Base-by-base conservation (phyloP, 2,888 invertebrate genomes). In the Scaptomyza polygonia region DNA sequence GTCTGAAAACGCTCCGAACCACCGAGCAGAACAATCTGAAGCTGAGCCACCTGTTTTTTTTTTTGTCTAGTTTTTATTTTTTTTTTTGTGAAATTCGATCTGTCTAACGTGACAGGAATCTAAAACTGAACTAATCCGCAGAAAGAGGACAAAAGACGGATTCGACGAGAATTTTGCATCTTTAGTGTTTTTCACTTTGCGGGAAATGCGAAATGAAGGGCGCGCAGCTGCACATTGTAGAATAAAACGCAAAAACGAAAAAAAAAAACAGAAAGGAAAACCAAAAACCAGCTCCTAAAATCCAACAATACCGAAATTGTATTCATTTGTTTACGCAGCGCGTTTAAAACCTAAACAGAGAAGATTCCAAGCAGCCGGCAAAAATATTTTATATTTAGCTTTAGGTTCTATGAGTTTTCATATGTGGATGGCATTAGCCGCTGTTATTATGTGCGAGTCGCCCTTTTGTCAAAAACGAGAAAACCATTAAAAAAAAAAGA, bases 401-500 rank as follows among this genome's bases (percentile, higher is more conserved):
- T 39, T 29, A 40, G 11, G 30, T 65, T 48, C 47, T 29, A 25
- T 67, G 32, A n/a, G 58, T 51, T 39, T 16, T 18, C 48, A 49
- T 30, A 21, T n/a, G n/a, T n/a, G n/a, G n/a, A n/a, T 57, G 56
- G 76, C 77, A 83, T 73, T 87, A 86, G 77, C 42, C 74, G 72
- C 73, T 74, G 75, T 77, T 81, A 77, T 87, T 87, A 73, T 74
- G 43, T 67, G 72, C 75, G 75, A n/a, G n/a, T 67, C 36, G 36
- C 16, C 71, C 79, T 67, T 79, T 72, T 64, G 70, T 45, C 58
- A 65, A 65, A 9, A 49, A 11, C 25, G 64, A 66, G 65, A 42
- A 83, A 82, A 66, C 86, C 81, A 82, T 82, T 82, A 85, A 78
- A 39, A 39, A 39, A 39, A 70, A n/a, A n/a, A n/a, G n/a, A 86